Evolutionary conservation across 2,888 invertebrate genomes (phyloP).

Genomic region (Heliconius ethilla): DNA sequence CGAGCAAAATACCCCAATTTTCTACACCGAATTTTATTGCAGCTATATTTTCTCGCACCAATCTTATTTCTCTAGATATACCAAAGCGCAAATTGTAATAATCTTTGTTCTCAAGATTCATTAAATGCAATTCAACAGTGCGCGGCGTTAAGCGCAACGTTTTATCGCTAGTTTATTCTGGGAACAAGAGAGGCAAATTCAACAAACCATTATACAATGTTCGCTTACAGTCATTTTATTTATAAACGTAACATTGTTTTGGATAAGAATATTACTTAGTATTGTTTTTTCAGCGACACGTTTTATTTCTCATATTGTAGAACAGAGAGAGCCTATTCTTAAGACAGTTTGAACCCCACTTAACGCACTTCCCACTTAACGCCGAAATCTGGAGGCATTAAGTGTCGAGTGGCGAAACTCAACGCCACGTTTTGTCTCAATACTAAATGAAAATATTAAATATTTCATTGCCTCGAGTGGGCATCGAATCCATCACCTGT

Average conservation of each 20-base stretch:
- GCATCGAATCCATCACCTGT: too few species aligned
- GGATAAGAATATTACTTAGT: background rate
- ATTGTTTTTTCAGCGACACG: background rate
- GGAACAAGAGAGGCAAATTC: background rate
- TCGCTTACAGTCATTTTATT: background rate
- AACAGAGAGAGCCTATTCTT: too few species aligned
- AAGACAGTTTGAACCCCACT: too few species aligned
- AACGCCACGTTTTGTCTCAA: too few species aligned
- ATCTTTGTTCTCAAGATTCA: slow-evolving; percentile 10
- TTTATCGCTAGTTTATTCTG: background rate
- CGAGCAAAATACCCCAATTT: slow-evolving; percentile 7
- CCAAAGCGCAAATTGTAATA: slow-evolving; percentile 15
- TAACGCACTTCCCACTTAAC: too few species aligned
- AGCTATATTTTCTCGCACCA: slow-evolving; percentile 11
- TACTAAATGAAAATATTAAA: too few species aligned
- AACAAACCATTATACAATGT: background rate
- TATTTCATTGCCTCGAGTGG: too few species aligned
- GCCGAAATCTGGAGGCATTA: too few species aligned
- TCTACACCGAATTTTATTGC: slow-evolving; percentile 16
- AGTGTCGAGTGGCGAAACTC: too few species aligned
- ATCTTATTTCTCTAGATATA: slow-evolving; percentile 14
- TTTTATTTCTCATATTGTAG: too few species aligned
- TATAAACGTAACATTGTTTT: background rate
- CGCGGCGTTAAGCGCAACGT: background rate
- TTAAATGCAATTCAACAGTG: slow-evolving; percentile 14